Evolutionary conservation across 1,140 invertebrate genomes (phyloP), one percentile per base, ranked within the genome.

Genomic region (Drosophila pachea): DNA sequence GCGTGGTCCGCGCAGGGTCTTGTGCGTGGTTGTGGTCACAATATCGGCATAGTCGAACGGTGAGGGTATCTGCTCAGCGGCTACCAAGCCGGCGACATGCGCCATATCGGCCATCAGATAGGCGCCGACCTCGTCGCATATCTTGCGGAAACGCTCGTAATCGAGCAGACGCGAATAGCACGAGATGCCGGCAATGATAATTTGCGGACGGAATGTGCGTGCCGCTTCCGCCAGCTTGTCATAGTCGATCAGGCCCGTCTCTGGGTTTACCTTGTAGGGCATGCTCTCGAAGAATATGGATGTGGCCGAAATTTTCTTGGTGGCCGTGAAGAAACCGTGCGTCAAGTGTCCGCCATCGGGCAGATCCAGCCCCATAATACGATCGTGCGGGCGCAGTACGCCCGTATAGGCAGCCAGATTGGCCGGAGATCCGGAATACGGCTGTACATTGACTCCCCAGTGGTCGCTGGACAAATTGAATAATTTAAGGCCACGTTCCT

Each of bases 391-490:
- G 73, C 96, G 93, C 14, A 95, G 92, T 8, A 97, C 87, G 16
- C 91, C 95, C n/a, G 96, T 97, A 78, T 97, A 97, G 5, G 96
- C 95, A n/a, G 97, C 98, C 91, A 99, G 95, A 90, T 99, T 99
- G 4, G 97, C 98, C 12, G 98, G 98, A 31, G 97, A 98, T 4
- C 98, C 98, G 33, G 97, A 99, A 84, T 98, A 96, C 2, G 98
- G 96, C 88, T 99, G 98, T 4, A 99, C 98, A 92, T 99, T 99
- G 2, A 98, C 97, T 45, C 98, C 98, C 98, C 98, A 99, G 90
- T n/a, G n/a, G n/a, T 97, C 90, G 48, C 95, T 94, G 5, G 94
- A 92, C n/a, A 99, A 90, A 76, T 92, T 93, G 89, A 94, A 99
- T 1, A 96, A 93, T 89, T 97, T 93, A 29, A 99, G 90, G 11